Evolutionary conservation across 2,113 vertebrate genomes (phyloP).

Genomic region (Melanocharis versteri): DNA sequence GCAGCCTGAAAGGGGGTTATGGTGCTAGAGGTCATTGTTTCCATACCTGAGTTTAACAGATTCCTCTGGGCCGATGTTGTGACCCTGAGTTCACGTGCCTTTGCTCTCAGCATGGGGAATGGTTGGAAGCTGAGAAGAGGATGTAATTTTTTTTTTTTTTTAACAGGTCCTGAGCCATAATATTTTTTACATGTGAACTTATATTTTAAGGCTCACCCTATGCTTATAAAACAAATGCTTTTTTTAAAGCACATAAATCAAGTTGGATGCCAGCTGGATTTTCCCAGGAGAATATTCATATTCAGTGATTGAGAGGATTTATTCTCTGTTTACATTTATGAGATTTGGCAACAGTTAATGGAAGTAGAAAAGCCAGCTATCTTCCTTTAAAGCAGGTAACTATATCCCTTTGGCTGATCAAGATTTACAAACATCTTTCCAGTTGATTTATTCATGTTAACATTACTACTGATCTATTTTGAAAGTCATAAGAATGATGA

Average conservation of each 20-base stretch:
- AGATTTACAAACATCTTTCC: constrained; percentile 34
- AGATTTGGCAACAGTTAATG: constrained; percentile 37
- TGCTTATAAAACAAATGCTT: constrained; percentile 22
- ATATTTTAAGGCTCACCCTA: constrained; percentile 6
- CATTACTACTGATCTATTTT: background rate
- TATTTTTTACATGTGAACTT: constrained; percentile 29
- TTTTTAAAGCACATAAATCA: constrained; percentile 29
- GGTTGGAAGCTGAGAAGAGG: background rate
- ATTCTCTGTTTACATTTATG: constrained; percentile 54
- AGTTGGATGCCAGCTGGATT: background rate
- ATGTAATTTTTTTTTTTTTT: background rate
- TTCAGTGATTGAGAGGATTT: constrained; percentile 9
- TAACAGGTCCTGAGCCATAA: background rate
- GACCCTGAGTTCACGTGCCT: background rate
- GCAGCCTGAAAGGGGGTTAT: background rate
- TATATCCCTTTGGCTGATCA: constrained; percentile 6
- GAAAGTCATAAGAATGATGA: constrained; percentile 1
- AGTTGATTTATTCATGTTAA: constrained; percentile 24
- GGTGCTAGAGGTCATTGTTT: background rate
- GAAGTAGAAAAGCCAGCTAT: constrained; percentile 44
- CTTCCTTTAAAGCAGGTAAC: constrained; percentile 49
- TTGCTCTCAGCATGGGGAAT: background rate
- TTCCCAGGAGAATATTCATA: constrained; percentile 34
- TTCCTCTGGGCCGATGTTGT: background rate
- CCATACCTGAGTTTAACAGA: background rate